Percentiles rank a stretch among this genome's conserved stretches.
These are phyloP conservation scores for Pristionchus arcanus DNA, from an alignment of 2,888 invertebrate genomes.

Conservation along the genomic window DNA sequence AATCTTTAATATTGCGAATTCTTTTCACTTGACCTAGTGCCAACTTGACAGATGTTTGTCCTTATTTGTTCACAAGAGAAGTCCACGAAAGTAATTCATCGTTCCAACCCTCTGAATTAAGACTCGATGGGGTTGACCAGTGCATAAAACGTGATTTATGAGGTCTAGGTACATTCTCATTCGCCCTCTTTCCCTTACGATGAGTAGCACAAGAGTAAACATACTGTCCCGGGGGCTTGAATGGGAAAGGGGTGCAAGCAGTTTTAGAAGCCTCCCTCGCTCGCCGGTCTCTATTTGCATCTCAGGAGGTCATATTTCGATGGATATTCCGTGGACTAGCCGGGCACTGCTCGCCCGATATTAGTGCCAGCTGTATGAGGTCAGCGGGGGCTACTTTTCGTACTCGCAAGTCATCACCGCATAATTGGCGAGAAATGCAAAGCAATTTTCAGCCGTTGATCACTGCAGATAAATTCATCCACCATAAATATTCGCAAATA, in stretches of 20 bases:
- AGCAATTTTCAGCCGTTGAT: too few species aligned
- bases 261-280: slow-evolving; percentile 32
- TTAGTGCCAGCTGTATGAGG: slow-evolving; percentile 43
- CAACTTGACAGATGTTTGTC: too few species aligned
- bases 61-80: too few species aligned
- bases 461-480: too few species aligned
- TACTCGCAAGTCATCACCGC: too few species aligned
- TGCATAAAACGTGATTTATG: slow-evolving; percentile 4
- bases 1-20: not conserved
- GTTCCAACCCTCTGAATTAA: not conserved
- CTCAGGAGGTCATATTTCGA: slow-evolving; percentile 49
- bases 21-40: too few species aligned
- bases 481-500: too few species aligned
- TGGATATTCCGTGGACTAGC: slow-evolving; percentile 34
- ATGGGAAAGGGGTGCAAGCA: slow-evolving; percentile 18
- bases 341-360: not conserved
- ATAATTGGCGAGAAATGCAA: too few species aligned
- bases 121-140: not conserved
- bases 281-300: slow-evolving; percentile 29
- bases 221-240: slow-evolving; percentile 10
- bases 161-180: not conserved
- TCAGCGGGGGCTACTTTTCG: not conserved
- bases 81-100: too few species aligned
- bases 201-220: slow-evolving; percentile 28
- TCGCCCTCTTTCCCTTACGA: not conserved